A percentile compares a stretch with the other conserved stretches of the same genome.
These are phyloP conservation scores for Halcyon senegalensis DNA, from an alignment of 2,113 vertebrate species.

Conservation along the genomic window DNA sequence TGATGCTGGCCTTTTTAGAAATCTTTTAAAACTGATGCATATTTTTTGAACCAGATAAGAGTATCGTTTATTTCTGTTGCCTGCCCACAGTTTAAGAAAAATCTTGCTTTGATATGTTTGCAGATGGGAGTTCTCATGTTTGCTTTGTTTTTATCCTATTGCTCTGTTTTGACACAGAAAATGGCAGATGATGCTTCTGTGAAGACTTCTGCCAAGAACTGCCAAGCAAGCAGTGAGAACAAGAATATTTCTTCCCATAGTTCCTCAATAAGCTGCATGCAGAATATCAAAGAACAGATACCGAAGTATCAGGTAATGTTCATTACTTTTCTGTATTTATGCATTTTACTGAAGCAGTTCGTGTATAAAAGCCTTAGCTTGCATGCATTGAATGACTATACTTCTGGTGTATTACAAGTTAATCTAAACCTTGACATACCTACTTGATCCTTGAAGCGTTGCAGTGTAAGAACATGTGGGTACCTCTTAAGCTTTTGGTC, in stretches of 20 bases:
- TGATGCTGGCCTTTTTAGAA: neutral
- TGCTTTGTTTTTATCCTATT: neutral
- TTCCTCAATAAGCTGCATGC: constrained; percentile 32
- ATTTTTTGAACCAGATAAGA: neutral
- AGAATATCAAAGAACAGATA: constrained; percentile 68
- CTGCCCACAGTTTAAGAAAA: neutral
- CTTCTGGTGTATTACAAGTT: neutral
- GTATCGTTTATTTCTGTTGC: neutral
- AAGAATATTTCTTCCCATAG: constrained; percentile 43
- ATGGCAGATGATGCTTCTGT: constrained; percentile 66
- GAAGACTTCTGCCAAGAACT: constrained; percentile 64
- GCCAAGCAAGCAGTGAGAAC: constrained; percentile 58
- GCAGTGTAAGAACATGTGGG: neutral
- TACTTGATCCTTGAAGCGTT: neutral
- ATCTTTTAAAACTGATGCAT: neutral
- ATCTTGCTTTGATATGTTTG: neutral
- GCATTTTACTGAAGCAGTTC: neutral
- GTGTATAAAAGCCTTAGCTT: neutral
- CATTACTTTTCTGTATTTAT: neutral
- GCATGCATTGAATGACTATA: neutral
- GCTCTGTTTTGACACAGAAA: constrained; percentile 66
- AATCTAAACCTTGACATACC: neutral
- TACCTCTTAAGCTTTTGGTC: neutral
- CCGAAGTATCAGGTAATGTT: constrained; percentile 81
- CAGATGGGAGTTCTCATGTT: neutral